Evolutionary conservation across 2,888 invertebrate genomes (phyloP).

Genomic region (Lutraria lutraria): DNA sequence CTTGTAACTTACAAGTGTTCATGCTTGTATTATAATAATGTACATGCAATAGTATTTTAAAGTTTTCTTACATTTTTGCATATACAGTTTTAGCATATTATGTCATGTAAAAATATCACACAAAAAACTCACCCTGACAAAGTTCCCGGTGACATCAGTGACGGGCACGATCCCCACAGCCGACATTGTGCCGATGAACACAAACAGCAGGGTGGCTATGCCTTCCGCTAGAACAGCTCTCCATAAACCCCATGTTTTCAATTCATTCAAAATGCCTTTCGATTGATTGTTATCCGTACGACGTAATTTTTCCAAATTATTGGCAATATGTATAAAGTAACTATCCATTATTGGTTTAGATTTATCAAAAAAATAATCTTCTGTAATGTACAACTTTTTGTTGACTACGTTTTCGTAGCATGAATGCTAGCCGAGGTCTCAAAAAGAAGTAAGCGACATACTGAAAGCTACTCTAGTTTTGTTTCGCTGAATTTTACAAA

Average conservation of each 20-base stretch:
- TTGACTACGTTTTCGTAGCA: background rate
- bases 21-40: too few relatives aligned
- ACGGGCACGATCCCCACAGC: slow-evolving; percentile 63
- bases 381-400: too few relatives aligned
- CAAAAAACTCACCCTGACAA: slow-evolving; percentile 24
- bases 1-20: too few relatives aligned
- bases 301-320: slow-evolving; percentile 34
- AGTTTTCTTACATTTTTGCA: too few relatives aligned
- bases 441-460: background rate
- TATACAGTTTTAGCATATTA: too few relatives aligned
- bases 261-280: slow-evolving; percentile 62
- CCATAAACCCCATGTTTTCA: slow-evolving; percentile 83
- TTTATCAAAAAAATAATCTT: background rate
- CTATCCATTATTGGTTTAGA: slow-evolving; percentile 26
- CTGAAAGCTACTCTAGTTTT: background rate
- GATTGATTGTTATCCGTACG: background rate
- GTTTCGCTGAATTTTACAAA: background rate
- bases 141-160: background rate
- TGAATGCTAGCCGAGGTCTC: background rate
- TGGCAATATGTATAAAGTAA: slow-evolving; percentile 41
- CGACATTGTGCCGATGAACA: slow-evolving; percentile 85
- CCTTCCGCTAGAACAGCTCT: slow-evolving; percentile 86
- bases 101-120: too few relatives aligned
- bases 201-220: slow-evolving; percentile 85
- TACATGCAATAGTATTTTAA: too few relatives aligned